Evolutionary conservation across 2,797 vertebrate genomes (phyloP).

Genomic region (Tragelaphus oryx): DNA sequence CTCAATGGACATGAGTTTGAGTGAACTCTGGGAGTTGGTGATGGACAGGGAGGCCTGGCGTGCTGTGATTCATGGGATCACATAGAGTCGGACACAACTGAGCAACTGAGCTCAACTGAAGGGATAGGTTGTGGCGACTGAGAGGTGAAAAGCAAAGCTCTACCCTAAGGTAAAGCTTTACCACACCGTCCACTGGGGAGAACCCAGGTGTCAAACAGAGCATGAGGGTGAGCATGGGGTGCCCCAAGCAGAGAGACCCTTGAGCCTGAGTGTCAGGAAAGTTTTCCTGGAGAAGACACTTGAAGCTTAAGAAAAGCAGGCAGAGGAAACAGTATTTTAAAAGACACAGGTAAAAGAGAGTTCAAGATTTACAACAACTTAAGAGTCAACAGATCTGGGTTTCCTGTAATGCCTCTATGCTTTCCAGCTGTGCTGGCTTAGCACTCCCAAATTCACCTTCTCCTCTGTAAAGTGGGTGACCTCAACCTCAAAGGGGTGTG

Average conservation of each 20-base stretch:
- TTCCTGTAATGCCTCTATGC: neutral
- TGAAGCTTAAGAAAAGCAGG: neutral
- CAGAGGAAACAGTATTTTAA: neutral
- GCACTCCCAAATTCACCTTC: neutral
- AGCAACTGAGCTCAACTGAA: too few species aligned
- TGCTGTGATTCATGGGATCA: too few species aligned
- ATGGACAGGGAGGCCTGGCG: too few species aligned
- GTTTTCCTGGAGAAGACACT: neutral
- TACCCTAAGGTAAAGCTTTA: neutral
- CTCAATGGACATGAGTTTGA: too few species aligned
- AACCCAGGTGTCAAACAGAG: neutral
- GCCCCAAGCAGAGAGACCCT: neutral
- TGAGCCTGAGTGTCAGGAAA: neutral
- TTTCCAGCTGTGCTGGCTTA: neutral
- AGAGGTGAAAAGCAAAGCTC: neutral
- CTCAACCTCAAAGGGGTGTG: neutral
- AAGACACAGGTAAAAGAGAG: neutral
- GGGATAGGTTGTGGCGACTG: neutral
- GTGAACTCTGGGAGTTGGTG: too few species aligned
- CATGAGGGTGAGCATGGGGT: rapidly evolving
- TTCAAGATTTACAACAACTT: neutral
- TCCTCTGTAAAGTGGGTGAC: neutral
- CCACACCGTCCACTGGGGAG: neutral
- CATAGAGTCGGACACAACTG: too few species aligned
- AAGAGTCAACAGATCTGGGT: neutral